Conservation (phyloP, 2,113 vertebrate species). For the Serinus canaria region DNA sequence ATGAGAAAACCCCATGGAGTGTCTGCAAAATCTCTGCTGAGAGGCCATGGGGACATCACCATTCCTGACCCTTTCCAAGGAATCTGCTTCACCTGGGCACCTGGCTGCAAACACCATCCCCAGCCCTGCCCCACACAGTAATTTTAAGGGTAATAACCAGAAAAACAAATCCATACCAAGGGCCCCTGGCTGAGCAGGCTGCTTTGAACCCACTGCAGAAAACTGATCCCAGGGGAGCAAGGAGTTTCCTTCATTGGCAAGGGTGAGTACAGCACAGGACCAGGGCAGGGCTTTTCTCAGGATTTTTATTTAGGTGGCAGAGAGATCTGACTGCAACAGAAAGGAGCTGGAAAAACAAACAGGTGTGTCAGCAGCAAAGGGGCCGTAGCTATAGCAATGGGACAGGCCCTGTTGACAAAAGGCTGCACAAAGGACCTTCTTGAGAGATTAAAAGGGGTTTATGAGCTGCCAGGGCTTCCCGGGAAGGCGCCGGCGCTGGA, state of each 20-base stretch:
- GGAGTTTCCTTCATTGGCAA: not conserved
- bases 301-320: not conserved
- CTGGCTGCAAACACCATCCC: rapidly evolving
- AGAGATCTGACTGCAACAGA: not conserved
- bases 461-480: not conserved
- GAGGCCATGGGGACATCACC: not conserved
- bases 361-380: slow-evolving; percentile 43
- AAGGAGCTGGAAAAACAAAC: slow-evolving; percentile 68
- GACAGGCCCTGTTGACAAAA: slow-evolving; percentile 59
- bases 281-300: not conserved
- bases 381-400: slow-evolving; percentile 57
- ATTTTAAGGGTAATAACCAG: not conserved
- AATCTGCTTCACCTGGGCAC: rapidly evolving
- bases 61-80: not conserved
- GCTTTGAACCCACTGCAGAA: not conserved
- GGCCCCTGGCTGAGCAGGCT: not conserved
- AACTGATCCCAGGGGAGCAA: not conserved
- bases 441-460: not conserved
- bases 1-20: rapidly evolving
- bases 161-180: not conserved
- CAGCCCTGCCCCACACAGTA: rapidly evolving
- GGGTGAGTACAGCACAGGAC: not conserved
- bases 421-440: slow-evolving; percentile 45
- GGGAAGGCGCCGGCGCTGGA: not conserved
- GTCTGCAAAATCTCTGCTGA: not conserved